Evolutionary conservation across 2,797 vertebrate species (phyloP), one percentile per base, ranked within the genome.

Genomic region (Siniperca obscura): DNA sequence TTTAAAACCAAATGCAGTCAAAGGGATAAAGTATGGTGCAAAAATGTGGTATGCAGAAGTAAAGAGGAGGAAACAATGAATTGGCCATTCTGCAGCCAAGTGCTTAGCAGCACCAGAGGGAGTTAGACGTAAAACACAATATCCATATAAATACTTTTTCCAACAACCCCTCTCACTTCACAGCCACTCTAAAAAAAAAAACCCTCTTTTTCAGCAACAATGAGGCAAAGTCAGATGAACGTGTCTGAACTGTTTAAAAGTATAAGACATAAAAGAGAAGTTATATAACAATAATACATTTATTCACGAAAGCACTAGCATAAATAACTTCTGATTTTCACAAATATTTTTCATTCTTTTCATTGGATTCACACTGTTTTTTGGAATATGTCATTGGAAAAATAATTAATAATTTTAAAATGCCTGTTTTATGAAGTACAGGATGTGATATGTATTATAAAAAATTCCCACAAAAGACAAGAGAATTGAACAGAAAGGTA

Each of bases 51-150:
- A 76, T 61, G 34, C 25, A 60, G 21, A 81, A 80, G 60, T 55
- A 73, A 83, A 86, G 75, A 70, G 52, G 14, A 79, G 59, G 22
- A 84, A 79, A 88, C 56, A 82, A 85, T 68, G 60, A 87, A 74
- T 5, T 75, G 71, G 70, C 60, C 72, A 67, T 76, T 87, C 19
- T 77, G 72, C 66, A 75, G 80, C 66, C 67, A 81, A 89, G 67
- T 62, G 52, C 75, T 87, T 74, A 79, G 67, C 79, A 76, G 67
- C 72, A 88, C 78, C 62, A 79, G 61, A 84, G 78, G 82, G 40
- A 86, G 50, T 81, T 44, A 3, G 44, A 61, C 73, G 78, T 66
- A 52, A 75, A 88, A 81, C 59, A 70, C 50, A 75, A 83, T 68
- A 84, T 78, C 65, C n/a, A 40, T 59, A 50, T 3, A 81, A 70